phyloP scores from a whole-genome alignment of 1,140 invertebrate genomes.

The Ditylenchus dipsaci region DNA sequence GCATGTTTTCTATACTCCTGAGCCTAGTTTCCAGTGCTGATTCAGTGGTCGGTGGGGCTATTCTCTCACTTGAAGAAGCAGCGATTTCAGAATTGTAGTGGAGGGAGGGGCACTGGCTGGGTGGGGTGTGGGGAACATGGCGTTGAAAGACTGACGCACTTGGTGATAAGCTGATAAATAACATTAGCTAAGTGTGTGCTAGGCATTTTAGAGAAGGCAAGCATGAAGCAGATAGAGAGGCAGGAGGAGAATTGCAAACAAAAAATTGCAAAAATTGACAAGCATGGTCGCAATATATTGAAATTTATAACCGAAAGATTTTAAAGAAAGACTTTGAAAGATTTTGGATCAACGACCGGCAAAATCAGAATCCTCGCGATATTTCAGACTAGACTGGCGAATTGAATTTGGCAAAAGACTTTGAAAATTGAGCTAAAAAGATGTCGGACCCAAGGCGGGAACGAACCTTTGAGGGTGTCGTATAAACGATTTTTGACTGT shows the following conservation, averaged over 20 bases:
- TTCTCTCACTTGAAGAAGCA: background rate
- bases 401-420: too few species aligned
- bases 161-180: constrained; percentile 21
- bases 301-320: too few species aligned
- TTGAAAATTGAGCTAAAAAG: too few species aligned
- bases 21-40: constrained; percentile 14
- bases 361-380: too few species aligned
- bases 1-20: constrained; percentile 16
- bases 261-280: background rate
- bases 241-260: background rate
- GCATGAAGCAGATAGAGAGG: background rate
- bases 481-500: too few species aligned
- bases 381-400: too few species aligned
- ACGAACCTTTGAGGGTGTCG: too few species aligned
- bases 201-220: background rate
- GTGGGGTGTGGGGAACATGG: background rate
- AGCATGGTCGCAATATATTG: too few species aligned
- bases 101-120: background rate
- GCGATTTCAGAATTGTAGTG: background rate
- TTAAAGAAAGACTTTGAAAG: too few species aligned
- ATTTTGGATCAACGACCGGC: too few species aligned
- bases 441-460: too few species aligned
- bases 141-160: constrained; percentile 22
- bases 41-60: background rate
- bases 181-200: too few species aligned